Conservation (phyloP, 2,113 vertebrate species). For the Calcarius ornatus region DNA sequence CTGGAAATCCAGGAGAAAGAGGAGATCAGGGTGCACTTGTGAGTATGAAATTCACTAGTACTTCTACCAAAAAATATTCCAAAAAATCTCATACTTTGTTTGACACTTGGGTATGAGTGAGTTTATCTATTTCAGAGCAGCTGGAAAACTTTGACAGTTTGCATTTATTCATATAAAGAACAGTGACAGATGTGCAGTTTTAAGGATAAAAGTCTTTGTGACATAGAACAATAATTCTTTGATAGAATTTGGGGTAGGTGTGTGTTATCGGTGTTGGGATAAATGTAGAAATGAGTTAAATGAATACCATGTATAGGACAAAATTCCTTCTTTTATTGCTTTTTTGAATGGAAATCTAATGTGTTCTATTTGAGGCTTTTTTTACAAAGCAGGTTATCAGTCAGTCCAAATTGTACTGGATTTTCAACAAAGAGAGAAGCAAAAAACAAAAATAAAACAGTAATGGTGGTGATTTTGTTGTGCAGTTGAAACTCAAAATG, state of each 20-base stretch:
- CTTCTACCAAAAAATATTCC: neutral
- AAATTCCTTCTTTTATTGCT: neutral
- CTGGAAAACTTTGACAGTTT: neutral
- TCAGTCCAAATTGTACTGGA: neutral
- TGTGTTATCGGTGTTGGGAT: neutral
- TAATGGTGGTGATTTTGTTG: neutral
- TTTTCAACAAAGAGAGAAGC: neutral
- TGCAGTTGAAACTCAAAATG: neutral
- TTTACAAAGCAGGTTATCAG: neutral
- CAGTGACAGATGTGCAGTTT: neutral
- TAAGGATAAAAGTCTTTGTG: neutral
- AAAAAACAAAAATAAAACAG: neutral
- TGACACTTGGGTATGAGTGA: neutral
- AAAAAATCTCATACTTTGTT: neutral
- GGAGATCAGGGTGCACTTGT: conserved; percentile 84
- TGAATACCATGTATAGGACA: fast-evolving
- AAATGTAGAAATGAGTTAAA: neutral
- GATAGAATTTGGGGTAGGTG: neutral
- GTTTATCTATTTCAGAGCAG: neutral
- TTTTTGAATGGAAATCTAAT: neutral
- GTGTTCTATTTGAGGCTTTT: neutral
- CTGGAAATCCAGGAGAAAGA: conserved; percentile 86
- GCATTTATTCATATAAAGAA: neutral
- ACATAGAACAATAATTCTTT: neutral
- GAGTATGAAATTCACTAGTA: conserved; percentile 66